A percentile compares a stretch with the other conserved stretches of the same genome.
These are phyloP conservation scores for Cygnus atratus DNA, from an alignment of 2,113 vertebrate genomes.

Conservation along the genomic window DNA sequence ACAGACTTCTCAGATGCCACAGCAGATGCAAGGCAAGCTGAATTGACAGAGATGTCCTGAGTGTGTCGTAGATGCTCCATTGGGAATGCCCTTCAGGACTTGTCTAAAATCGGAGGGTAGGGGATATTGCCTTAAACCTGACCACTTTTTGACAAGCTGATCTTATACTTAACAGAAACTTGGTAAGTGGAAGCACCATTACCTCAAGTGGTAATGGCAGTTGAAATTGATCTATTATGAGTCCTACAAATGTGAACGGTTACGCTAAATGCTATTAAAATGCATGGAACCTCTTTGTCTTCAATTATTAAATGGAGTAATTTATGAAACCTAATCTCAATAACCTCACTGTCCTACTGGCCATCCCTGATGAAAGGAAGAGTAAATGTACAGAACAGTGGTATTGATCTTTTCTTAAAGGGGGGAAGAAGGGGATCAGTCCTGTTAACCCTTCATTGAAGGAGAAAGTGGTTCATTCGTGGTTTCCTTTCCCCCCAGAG, in stretches of 20 bases:
- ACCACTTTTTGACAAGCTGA: not conserved
- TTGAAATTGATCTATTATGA: conserved; percentile 33
- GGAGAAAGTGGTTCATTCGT: conserved; percentile 33
- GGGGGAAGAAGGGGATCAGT: not conserved
- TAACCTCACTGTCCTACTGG: conserved; percentile 48
- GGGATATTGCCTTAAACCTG: not conserved
- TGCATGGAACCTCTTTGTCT: conserved; percentile 43
- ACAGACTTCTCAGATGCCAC: not conserved
- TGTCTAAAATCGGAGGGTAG: not conserved
- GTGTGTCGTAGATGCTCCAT: not conserved
- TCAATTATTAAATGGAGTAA: conserved; percentile 71
- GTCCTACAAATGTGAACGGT: conserved; percentile 22
- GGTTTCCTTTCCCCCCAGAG: conserved; percentile 68
- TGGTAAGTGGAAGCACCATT: conserved; percentile 14
- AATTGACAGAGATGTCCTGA: not conserved
- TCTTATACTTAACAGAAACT: conserved; percentile 26
- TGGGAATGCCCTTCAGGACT: not conserved
- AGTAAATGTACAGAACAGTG: not conserved
- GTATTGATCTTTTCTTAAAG: not conserved
- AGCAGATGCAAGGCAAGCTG: not conserved
- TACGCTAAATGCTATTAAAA: conserved; percentile 53
- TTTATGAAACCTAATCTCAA: conserved; percentile 58
- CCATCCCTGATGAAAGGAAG: conserved; percentile 22
- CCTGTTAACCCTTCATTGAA: conserved; percentile 63
- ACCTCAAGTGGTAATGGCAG: conserved; percentile 27